Evolutionary conservation across 1,140 invertebrate genomes (phyloP), one percentile per base, ranked within the genome.

Genomic region (Ips typographus): DNA sequence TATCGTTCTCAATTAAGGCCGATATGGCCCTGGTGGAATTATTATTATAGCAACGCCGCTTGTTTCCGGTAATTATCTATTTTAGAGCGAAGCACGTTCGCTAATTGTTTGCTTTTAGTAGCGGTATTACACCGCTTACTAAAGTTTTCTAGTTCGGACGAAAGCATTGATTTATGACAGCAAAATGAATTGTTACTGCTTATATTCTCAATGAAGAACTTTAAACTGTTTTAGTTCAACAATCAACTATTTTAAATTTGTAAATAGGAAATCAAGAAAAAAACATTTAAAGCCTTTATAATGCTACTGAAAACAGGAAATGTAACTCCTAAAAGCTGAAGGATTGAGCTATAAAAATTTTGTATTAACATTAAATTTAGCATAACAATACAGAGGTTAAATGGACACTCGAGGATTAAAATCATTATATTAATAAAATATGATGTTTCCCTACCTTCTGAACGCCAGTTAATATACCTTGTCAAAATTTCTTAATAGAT

Each of bases 1-100:
- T 75, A 75, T 72, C 40, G 43, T 51, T 51, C 49, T 39, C 61
- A 63, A 63, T 63, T 63, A 63, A 7, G 61, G 6, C 61, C 61
- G 61, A 63, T 63, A 63, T 52, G 61, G 44, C 42, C 8, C 22
- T 47, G 8, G 2, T 61, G 37, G 37, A 47, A 61, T 61, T 61
- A 61, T 61, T 39, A 58, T 58, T 58, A 22, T 8, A 37, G 56
- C 56, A 6, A 58, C 37, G 56, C 5, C 22, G 56, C 56, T 58
- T 58, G 56, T 58, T 58, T 58, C 38, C 37, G 4, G 37, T 58
- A 58, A 58, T 58, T 58, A 58, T 55, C 52, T 55, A 55, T 55
- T 55, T 49, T 55, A 55, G 52, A 55, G 52, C 52, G 52, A 37
- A 55, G 52, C 52, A 55, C 52, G 52, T 55, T 55, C 52, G 8